A percentile compares a stretch with the other conserved stretches of the same genome.
phyloP scores from a whole-genome alignment of 2,888 invertebrate species.

The Lasioglossum zephyrum region DNA sequence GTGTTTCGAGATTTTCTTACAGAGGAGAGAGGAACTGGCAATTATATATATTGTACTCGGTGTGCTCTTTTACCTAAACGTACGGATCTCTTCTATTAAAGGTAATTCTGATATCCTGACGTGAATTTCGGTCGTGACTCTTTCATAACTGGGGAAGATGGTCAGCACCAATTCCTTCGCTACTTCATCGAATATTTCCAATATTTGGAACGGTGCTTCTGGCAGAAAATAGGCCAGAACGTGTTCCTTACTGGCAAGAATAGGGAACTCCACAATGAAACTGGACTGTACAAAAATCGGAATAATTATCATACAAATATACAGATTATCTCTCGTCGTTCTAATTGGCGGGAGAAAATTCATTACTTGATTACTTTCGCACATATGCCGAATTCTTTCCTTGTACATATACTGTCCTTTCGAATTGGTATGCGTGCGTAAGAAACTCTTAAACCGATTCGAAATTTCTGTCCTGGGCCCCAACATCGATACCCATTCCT shows the following conservation, averaged over 20 bases:
- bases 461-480: constrained; percentile 98
- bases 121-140: constrained; percentile 97
- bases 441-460: constrained; percentile 96
- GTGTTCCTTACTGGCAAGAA: constrained; percentile 95
- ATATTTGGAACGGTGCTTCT: constrained; percentile 98
- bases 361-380: constrained; percentile 91
- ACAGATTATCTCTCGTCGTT: not conserved
- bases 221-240: constrained; percentile 98
- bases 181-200: constrained; percentile 98
- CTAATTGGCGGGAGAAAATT: not conserved
- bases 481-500: constrained; percentile 98
- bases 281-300: constrained; percentile 86
- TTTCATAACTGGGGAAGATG: constrained; percentile 97
- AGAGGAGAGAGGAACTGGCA: no score
- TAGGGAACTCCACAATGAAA: constrained; percentile 96
- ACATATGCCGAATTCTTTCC: constrained; percentile 97
- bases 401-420: constrained; percentile 95
- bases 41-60: not conserved
- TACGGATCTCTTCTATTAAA: constrained; percentile 96
- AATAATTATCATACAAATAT: constrained; percentile 1
- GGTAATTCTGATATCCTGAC: constrained; percentile 98
- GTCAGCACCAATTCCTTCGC: constrained; percentile 96
- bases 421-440: constrained; percentile 94
- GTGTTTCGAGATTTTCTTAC: no score
- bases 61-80: constrained; percentile 88